Conservation (phyloP, 2,797 vertebrate genomes). For the Anguilla megastoma region DNA sequence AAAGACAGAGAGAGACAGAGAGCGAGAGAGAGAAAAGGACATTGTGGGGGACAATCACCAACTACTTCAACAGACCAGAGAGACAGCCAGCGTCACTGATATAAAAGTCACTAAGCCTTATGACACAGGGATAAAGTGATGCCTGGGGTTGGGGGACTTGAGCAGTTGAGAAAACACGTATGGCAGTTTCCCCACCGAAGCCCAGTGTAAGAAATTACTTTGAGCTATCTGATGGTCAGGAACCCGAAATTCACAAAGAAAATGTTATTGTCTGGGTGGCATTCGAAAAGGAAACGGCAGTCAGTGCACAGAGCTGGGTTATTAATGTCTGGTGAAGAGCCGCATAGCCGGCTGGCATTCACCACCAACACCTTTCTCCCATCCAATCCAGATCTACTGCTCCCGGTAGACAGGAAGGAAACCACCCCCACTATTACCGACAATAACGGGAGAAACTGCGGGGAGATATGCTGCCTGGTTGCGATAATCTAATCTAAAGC, state of each 20-base stretch:
- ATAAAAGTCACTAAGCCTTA: neutral
- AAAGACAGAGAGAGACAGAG: neutral
- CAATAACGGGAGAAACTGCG: neutral
- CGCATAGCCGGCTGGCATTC: neutral
- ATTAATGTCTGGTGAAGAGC: constrained; percentile 20
- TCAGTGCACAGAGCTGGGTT: neutral
- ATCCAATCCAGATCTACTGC: neutral
- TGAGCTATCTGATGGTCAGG: neutral
- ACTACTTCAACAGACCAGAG: neutral
- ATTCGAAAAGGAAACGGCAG: constrained; percentile 8
- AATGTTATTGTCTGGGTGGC: neutral
- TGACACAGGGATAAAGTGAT: constrained; percentile 6
- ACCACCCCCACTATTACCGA: constrained; percentile 10
- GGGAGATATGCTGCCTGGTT: neutral
- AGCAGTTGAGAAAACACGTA: neutral
- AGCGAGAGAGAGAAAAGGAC: neutral
- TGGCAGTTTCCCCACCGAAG: neutral
- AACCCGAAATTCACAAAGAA: constrained; percentile 3
- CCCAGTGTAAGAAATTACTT: neutral
- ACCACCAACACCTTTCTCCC: neutral
- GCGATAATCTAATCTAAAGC: neutral
- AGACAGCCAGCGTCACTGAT: neutral
- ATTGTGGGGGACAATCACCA: neutral
- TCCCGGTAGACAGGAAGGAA: constrained; percentile 6
- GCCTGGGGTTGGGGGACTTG: neutral